phyloP scores from a whole-genome alignment of 2,113 vertebrate genomes.

The Pedionomus torquatus region DNA sequence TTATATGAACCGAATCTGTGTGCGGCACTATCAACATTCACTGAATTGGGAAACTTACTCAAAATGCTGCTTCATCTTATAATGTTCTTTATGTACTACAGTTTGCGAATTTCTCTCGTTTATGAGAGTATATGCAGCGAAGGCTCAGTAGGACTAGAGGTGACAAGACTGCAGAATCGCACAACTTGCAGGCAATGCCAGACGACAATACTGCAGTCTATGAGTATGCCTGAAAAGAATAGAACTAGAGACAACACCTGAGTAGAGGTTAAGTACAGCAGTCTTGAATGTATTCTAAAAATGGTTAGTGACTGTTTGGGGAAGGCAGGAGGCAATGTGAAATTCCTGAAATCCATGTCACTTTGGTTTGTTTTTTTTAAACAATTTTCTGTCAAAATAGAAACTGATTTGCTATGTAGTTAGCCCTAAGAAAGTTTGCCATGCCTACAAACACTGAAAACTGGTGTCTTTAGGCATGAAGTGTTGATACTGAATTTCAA shows the following conservation, averaged over 20 bases:
- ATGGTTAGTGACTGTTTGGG: background rate
- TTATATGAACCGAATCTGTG: background rate
- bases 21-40: background rate
- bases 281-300: background rate
- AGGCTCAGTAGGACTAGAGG: background rate
- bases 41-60: background rate
- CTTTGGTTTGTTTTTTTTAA: background rate
- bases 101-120: background rate
- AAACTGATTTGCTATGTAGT: background rate
- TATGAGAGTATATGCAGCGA: accelerated
- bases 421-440: background rate
- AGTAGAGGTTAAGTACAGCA: background rate
- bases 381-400: background rate
- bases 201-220: background rate
- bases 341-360: background rate
- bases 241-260: no score
- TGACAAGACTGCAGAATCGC: background rate
- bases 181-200: background rate
- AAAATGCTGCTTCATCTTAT: background rate
- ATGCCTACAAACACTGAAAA: background rate
- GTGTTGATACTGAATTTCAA: background rate
- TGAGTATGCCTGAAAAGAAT: background rate
- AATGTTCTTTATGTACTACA: background rate
- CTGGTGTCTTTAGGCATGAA: background rate
- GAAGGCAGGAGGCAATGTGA: background rate